Conservation (phyloP, 1,140 invertebrate genomes). For the Saxidomus purpurata region DNA sequence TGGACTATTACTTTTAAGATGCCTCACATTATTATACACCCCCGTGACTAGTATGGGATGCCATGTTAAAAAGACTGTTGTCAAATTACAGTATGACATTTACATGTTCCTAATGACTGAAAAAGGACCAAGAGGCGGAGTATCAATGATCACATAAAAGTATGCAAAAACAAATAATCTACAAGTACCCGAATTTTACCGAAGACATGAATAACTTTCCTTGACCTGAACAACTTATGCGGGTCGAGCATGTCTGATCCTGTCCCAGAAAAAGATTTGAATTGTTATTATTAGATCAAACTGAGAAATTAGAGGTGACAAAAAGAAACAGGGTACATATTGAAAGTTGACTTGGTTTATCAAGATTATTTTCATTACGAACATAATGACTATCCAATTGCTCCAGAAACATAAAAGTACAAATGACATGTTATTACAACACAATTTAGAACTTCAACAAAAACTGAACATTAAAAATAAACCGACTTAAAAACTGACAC, state of each 20-base stretch:
- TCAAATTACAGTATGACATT: not conserved
- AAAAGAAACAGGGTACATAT: not conserved
- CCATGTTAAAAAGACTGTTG: slow-evolving; percentile 70
- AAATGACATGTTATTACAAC: too few relatives aligned
- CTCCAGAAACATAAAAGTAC: not conserved
- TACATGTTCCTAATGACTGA: slow-evolving; percentile 80
- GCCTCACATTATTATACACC: slow-evolving; percentile 47
- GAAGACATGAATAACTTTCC: not conserved
- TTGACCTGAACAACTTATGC: too few relatives aligned
- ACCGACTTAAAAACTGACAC: too few relatives aligned
- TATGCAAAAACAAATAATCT: slow-evolving; percentile 56
- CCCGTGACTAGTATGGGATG: slow-evolving; percentile 81
- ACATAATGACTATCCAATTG: not conserved
- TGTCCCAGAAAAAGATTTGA: not conserved
- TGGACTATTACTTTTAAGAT: slow-evolving; percentile 54
- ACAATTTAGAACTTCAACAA: too few relatives aligned
- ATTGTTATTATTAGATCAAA: not conserved
- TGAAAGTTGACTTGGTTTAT: not conserved
- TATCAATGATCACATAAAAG: slow-evolving; percentile 51
- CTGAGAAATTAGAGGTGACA: not conserved
- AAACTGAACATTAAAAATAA: too few relatives aligned
- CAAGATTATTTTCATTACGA: not conserved
- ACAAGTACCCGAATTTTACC: not conserved
- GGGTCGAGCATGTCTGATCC: not conserved
- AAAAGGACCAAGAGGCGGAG: slow-evolving; percentile 55